Conservation (phyloP, 2,888 invertebrate species). For the Dolichomitus sp. region DNA sequence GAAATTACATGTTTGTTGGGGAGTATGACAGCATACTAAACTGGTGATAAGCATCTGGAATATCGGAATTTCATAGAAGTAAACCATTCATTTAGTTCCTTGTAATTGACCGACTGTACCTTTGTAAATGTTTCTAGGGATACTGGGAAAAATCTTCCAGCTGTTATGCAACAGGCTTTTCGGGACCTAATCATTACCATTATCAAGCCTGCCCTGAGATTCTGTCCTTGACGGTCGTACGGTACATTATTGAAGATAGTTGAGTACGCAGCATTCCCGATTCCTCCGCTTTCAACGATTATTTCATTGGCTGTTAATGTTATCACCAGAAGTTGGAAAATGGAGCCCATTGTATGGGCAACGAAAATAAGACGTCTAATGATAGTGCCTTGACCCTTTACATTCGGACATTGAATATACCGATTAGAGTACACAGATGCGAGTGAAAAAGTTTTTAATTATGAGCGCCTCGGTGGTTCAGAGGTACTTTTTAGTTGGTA, state of each 20-base stretch:
- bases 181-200: constrained; percentile 65
- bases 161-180: constrained; percentile 66
- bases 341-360: constrained; percentile 52
- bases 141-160: constrained; percentile 66
- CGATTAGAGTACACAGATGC: too few relatives aligned
- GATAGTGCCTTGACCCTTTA: constrained; percentile 50
- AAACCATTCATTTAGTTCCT: not conserved
- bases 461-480: not conserved
- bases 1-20: too few relatives aligned
- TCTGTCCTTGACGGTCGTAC: constrained; percentile 21
- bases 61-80: too few relatives aligned
- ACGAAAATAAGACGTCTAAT: constrained; percentile 64
- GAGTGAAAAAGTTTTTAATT: not conserved
- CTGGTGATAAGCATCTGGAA: too few relatives aligned
- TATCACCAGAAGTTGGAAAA: constrained; percentile 61
- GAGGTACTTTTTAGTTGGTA: not conserved
- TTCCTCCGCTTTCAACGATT: constrained; percentile 47
- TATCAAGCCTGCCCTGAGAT: constrained; percentile 59
- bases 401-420: not conserved
- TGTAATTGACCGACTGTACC: not conserved
- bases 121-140: constrained; percentile 65
- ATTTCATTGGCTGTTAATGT: constrained; percentile 60
- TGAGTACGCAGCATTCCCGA: constrained; percentile 56
- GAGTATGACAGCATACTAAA: too few relatives aligned
- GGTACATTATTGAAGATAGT: constrained; percentile 46